Evolutionary conservation across 2,888 invertebrate genomes (phyloP).

Genomic region (Cremastobaeus sp.): DNA sequence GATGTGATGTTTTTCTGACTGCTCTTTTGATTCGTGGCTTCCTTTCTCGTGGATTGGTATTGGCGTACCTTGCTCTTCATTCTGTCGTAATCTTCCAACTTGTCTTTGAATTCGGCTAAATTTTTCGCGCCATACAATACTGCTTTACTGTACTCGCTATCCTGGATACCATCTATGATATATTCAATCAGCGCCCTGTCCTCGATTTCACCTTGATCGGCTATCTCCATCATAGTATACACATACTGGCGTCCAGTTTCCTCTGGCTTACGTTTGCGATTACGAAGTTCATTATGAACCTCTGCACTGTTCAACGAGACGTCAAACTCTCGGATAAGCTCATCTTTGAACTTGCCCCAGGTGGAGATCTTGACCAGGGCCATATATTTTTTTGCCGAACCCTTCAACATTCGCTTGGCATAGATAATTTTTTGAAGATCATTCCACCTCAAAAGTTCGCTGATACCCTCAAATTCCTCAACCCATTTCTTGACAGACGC

Average conservation of each 20-base stretch:
- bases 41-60: constrained; percentile 3
- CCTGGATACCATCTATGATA: constrained; percentile 16
- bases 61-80: constrained; percentile 2
- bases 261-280: constrained; percentile 1
- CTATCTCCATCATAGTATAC: constrained; percentile 17
- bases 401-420: constrained; percentile 1
- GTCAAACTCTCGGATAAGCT: neutral
- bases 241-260: constrained; percentile 14
- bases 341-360: neutral
- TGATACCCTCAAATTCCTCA: constrained; percentile 58
- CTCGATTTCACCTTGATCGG: constrained; percentile 6
- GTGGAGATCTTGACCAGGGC: neutral
- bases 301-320: neutral
- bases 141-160: constrained; percentile 7
- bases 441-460: constrained; percentile 17
- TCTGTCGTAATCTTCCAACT: constrained; percentile 8
- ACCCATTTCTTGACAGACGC: constrained; percentile 47
- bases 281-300: neutral
- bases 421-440: neutral
- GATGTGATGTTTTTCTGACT: neutral
- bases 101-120: neutral
- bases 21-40: neutral
- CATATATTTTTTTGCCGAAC: neutral
- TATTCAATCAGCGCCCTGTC: constrained; percentile 14
- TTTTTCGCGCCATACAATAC: neutral